Percentiles rank a stretch among this genome's conserved stretches.
Conservation (phyloP, 2,113 vertebrate genomes). For the Pituophis catenifer region DNA sequence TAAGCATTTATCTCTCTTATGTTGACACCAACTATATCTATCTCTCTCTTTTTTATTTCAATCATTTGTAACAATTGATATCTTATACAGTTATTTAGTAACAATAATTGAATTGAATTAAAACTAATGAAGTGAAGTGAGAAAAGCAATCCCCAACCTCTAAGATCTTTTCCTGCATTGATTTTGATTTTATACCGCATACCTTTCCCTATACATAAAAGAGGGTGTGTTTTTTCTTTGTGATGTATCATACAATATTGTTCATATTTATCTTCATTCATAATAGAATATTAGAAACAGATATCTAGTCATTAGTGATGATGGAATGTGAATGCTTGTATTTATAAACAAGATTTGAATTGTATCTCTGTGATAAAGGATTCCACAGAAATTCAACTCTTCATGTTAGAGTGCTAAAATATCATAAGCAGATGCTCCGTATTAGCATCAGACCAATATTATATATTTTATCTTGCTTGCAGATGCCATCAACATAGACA, state of each 20-base stretch:
- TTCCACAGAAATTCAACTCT: too few species aligned
- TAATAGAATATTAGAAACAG: slow-evolving; percentile 6
- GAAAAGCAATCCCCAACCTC: background rate
- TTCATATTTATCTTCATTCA: background rate
- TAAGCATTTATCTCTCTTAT: background rate
- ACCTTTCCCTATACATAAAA: background rate
- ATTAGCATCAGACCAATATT: too few species aligned
- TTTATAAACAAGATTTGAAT: background rate
- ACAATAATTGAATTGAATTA: background rate
- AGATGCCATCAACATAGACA: too few species aligned
- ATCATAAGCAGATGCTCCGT: too few species aligned
- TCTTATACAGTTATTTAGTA: background rate
- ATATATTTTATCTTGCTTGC: too few species aligned
- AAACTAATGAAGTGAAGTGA: background rate
- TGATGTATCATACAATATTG: background rate
- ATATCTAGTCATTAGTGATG: background rate
- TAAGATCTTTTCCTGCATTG: background rate
- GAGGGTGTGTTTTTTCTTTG: too few species aligned
- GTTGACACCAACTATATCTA: background rate
- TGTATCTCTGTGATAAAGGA: background rate
- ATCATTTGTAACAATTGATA: too few species aligned
- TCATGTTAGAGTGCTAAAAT: too few species aligned
- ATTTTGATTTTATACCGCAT: background rate
- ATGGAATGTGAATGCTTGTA: background rate
- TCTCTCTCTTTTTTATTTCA: background rate